Evolutionary conservation across 1,140 invertebrate species (phyloP), one percentile per base, ranked within the genome.

Genomic region (Apocrypta bakeri): DNA sequence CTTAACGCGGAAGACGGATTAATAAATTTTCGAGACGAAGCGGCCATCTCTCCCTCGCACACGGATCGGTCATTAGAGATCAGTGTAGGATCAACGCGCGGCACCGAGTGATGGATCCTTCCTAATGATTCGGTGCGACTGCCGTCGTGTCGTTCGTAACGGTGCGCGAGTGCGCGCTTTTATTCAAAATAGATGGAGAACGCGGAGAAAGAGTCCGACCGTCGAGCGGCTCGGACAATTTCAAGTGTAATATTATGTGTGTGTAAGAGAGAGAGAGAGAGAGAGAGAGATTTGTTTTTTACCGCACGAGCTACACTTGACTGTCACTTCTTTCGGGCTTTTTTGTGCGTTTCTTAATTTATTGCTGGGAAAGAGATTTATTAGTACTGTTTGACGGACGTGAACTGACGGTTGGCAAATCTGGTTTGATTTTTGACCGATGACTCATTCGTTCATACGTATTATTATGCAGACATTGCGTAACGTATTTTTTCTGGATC

Each of bases 11-110:
- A 66, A 66, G 82, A 66, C 8, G 72, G 64, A 83, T 79, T 83
- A 79, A 83, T 83, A 83, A 83, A 81, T 83, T 76, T 64, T 66
- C 27, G 40, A 68, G 56, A 48, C n/a, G 61, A 14, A 6, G 2
- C 33, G 42, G 25, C 9, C 74, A 61, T 61, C 56, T 14, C 56
- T 61, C 63, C 24, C 63, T 66, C 24, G 24, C 24, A 11, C 24
- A 14, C 56, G 42, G 69, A 79, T 79, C 76, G 17, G 82, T 83
- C 82, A 83, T 83, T 83, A 83, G 56, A 37, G 82, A 72, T 78
- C 48, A 56, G 25, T 24, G 63, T 17, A 61, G 48, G 48, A 74
- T 81, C 56, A 66, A 48, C 37, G 33, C 12, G 33, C n/a, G 4
- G 33, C 33, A 25, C 24, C 21, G 17, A 63, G 61, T 83, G 82